phyloP scores from a whole-genome alignment of 2,113 vertebrate genomes.

The Clarias macrocephalus region DNA sequence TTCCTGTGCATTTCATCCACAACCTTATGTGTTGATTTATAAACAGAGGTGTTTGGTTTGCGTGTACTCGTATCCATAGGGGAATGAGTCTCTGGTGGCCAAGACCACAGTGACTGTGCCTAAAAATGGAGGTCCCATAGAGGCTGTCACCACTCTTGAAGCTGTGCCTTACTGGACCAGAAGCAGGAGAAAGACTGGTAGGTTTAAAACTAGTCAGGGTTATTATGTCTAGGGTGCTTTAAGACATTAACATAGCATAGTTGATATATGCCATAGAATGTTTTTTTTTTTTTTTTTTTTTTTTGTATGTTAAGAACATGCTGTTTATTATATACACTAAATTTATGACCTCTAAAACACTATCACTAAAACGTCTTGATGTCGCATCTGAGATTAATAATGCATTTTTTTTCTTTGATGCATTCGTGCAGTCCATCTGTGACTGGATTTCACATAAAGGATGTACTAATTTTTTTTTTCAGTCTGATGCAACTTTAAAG shows the following conservation, averaged over 20 bases:
- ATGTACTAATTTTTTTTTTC: too few relatives aligned
- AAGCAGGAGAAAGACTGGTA: conserved; percentile 85
- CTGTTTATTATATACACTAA: too few relatives aligned
- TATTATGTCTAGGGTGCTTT: not conserved
- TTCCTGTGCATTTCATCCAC: not conserved
- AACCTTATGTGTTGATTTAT: not conserved
- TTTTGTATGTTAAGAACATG: not conserved
- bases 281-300: not conserved
- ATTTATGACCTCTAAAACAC: too few relatives aligned
- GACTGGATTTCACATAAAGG: too few relatives aligned
- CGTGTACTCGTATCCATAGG: conserved; percentile 65
- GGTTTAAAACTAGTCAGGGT: conserved; percentile 3
- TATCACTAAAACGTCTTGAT: too few relatives aligned
- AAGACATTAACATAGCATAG: not conserved
- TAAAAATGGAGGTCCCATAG: conserved; percentile 85
- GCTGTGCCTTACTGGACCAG: conserved; percentile 82
- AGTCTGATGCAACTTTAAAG: too few relatives aligned
- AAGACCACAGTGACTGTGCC: conserved; percentile 93
- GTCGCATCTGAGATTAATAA: too few relatives aligned
- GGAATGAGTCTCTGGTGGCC: conserved; percentile 89
- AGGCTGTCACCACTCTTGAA: conserved; percentile 91
- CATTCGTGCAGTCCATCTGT: too few relatives aligned
- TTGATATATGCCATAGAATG: not conserved
- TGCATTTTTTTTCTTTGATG: too few relatives aligned
- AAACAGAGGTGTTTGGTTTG: not conserved